Evolutionary conservation across 2,113 vertebrate genomes (phyloP).

Genomic region (Eubucco bourcierii): DNA sequence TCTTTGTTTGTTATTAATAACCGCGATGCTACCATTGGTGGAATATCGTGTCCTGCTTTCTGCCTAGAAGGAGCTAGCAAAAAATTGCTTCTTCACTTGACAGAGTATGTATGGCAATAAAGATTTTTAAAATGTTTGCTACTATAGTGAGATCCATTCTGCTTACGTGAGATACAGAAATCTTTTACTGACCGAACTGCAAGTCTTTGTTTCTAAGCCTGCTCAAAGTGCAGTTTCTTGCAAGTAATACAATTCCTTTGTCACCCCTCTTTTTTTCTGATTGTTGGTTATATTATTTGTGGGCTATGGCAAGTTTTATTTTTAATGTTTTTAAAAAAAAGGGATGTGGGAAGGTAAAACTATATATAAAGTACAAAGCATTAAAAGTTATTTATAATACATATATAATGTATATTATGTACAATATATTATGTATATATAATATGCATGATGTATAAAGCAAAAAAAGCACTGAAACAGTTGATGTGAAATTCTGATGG

Average conservation of each 20-base stretch:
- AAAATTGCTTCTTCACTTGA: neutral
- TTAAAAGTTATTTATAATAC: too few relatives aligned
- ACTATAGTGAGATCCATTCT: neutral
- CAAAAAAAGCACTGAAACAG: neutral
- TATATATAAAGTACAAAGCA: too few relatives aligned
- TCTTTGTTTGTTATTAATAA: too few relatives aligned
- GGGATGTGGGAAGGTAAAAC: rapidly evolving
- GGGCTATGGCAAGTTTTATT: neutral
- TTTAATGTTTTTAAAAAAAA: neutral
- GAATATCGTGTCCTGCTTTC: neutral
- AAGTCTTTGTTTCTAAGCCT: neutral
- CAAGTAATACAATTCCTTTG: neutral
- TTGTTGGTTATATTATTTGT: too few relatives aligned
- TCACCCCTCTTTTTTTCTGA: too few relatives aligned
- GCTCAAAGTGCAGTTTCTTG: neutral
- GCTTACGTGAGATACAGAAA: neutral
- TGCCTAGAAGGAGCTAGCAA: neutral
- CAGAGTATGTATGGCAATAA: neutral
- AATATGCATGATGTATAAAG: neutral
- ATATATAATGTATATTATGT: too few relatives aligned
- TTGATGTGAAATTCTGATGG: neutral
- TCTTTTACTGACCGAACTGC: neutral
- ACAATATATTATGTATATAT: too few relatives aligned
- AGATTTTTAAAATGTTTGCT: neutral
- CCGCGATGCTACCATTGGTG: rapidly evolving